Evolutionary conservation across 1,140 invertebrate genomes (phyloP).

Genomic region (Aphis craccivora): DNA sequence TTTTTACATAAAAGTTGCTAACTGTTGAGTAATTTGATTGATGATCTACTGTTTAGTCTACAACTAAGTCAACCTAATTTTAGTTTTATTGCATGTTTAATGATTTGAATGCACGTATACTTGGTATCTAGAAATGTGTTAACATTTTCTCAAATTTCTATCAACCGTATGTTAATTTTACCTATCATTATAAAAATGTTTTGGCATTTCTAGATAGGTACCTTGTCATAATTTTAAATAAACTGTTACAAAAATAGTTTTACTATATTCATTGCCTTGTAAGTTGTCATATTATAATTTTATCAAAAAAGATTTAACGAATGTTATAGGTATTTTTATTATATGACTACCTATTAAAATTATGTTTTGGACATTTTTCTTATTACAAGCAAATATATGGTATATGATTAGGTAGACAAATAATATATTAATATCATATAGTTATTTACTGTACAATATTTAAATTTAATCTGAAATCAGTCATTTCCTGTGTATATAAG

Average conservation of each 20-base stretch:
- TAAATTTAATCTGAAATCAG: background rate
- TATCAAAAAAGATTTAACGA: no score
- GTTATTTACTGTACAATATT: background rate
- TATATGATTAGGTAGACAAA: background rate
- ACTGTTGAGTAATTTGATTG: background rate
- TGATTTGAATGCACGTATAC: conserved; percentile 40
- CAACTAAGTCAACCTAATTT: background rate
- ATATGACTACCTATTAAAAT: background rate
- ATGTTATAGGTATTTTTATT: background rate
- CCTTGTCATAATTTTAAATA: background rate
- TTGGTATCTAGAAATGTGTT: no score
- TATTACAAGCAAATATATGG: background rate
- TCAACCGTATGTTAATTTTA: background rate
- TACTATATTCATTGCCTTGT: no score
- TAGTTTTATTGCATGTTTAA: background rate
- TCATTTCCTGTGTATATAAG: background rate
- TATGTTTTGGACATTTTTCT: background rate
- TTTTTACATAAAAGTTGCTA: background rate
- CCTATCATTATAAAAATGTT: background rate
- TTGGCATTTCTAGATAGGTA: background rate
- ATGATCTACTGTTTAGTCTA: background rate
- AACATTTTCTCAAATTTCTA: background rate
- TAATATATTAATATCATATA: background rate
- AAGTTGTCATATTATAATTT: background rate
- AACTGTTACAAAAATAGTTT: background rate